phyloP scores from a whole-genome alignment of 92 coral and sea anemone species.

The Scolanthus callimorphus region DNA sequence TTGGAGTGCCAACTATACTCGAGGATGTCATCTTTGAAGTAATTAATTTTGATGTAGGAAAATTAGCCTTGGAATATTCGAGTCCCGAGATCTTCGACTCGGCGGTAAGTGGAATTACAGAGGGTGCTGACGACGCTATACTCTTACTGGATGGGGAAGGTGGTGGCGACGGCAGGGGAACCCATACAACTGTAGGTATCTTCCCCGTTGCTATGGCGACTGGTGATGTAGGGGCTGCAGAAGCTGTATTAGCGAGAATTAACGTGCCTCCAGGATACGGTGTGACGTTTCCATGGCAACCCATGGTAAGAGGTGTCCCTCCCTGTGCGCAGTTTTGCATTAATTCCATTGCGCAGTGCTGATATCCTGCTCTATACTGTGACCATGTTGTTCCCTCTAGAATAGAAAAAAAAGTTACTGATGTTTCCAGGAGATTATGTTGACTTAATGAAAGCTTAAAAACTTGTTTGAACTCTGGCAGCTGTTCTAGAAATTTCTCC shows the following conservation, averaged over 20 bases:
- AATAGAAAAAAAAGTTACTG: too few species aligned
- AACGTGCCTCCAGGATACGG: constrained; percentile 23
- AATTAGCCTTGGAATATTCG: background rate
- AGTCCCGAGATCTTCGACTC: constrained; percentile 3
- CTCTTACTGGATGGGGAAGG: constrained; percentile 57
- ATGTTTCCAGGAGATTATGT: too few species aligned
- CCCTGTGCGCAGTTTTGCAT: constrained; percentile 49
- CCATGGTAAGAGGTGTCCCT: too few species aligned
- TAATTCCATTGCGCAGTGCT: constrained; percentile 66
- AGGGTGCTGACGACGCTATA: background rate
- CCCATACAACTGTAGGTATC: constrained; percentile 45
- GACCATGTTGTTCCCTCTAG: constrained; percentile 50
- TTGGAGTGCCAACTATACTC: constrained; percentile 7
- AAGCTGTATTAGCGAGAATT: constrained; percentile 22
- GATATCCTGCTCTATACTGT: constrained; percentile 66
- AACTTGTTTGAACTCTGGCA: too few species aligned
- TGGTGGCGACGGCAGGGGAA: constrained; percentile 64
- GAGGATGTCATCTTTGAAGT: background rate
- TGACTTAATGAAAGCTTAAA: too few species aligned
- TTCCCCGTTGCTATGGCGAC: constrained; percentile 11
- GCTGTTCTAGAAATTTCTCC: too few species aligned
- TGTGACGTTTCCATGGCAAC: constrained; percentile 60
- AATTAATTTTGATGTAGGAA: too few species aligned
- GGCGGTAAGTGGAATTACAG: constrained; percentile 8
- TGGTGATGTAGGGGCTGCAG: constrained; percentile 17